phyloP scores from a whole-genome alignment of 2,888 invertebrate genomes.

The Drosophila colorata region DNA sequence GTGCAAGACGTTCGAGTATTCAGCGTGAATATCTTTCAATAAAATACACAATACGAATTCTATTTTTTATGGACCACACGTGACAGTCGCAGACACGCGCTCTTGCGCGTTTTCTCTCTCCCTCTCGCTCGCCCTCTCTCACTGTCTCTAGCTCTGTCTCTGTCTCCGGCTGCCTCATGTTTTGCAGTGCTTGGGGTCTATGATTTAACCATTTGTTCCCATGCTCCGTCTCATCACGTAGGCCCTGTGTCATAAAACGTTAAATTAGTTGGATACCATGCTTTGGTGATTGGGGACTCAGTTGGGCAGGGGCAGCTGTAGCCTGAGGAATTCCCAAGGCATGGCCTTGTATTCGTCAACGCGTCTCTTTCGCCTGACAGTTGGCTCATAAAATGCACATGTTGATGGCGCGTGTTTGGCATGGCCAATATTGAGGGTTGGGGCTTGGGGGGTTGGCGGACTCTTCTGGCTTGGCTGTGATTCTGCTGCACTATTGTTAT shows the following conservation, averaged over 20 bases:
- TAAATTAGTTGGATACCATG: slow-evolving; percentile 75
- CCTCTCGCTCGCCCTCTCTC: not conserved
- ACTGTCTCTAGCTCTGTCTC: not conserved
- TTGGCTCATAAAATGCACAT: slow-evolving; percentile 78
- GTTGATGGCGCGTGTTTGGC: slow-evolving; percentile 77
- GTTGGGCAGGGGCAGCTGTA: not conserved
- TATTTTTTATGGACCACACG: slow-evolving; percentile 76
- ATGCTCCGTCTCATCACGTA: slow-evolving; percentile 70
- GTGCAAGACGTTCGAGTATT: slow-evolving; percentile 23
- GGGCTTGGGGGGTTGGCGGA: not conserved
- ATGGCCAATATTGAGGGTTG: slow-evolving; percentile 45
- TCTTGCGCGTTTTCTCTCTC: not conserved
- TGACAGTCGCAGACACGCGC: slow-evolving; percentile 37
- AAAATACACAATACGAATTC: slow-evolving; percentile 54
- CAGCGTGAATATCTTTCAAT: slow-evolving; percentile 23
- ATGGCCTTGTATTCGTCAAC: slow-evolving; percentile 51
- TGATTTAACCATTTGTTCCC: slow-evolving; percentile 75
- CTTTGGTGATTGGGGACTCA: slow-evolving; percentile 30
- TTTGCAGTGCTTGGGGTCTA: slow-evolving; percentile 47
- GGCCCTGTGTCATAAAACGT: slow-evolving; percentile 75
- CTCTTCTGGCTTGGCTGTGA: slow-evolving; percentile 23
- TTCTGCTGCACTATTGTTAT: slow-evolving; percentile 46
- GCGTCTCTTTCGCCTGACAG: slow-evolving; percentile 46
- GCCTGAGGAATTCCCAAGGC: slow-evolving; percentile 61
- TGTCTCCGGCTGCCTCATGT: not conserved